Base-by-base conservation (phyloP, 2,888 invertebrate genomes). In the Drosophila formosana region DNA sequence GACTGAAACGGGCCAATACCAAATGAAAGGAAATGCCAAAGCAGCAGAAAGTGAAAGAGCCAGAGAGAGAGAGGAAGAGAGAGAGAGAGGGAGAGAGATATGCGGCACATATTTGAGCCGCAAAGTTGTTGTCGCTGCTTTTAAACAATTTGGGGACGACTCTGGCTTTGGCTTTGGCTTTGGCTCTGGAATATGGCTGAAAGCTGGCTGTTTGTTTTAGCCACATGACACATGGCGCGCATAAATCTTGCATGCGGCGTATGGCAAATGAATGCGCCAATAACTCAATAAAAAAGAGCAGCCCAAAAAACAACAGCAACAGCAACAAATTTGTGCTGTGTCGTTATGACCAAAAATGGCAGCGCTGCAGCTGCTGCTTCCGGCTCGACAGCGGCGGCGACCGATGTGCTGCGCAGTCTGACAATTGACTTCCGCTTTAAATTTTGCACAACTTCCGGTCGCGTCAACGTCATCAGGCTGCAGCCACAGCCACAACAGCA, bases 251-350 rank as follows among this genome's bases (percentile, higher is more conserved):
- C 65, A 87, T 83, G 82, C 66, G 79, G 84, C 82, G 87, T 86
- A 84, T 82, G 88, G 88, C 82, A 82, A 82, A 82, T 87, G 88
- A 82, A 82, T 82, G 88, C 88, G 82, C 82, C 82, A 82, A 82
- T 82, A 82, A 87, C 82, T 82, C 88, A 82, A 82, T 87, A 81
- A 87, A 75, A 75, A 58, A 65, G 47, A 62, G 55, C 49, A 62
- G 56, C 37, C 18, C 18, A 18, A 18, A 18, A 18, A 37, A 49
- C 39, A 46, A 32, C 9, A 43, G 23, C 50, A 32, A 53, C 41
- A 7, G 13, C 32, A 37, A 65, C 39, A 32, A 45, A 39, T 32
- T 9, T 45, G 23, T 39, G 53, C 18, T 18, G 18, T 25, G 28
- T 45, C 53, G 75, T 58, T 75, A 75, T 66, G 60, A 55, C 66